phyloP scores from a whole-genome alignment of 1,140 invertebrate genomes.

The Samia ricini region DNA sequence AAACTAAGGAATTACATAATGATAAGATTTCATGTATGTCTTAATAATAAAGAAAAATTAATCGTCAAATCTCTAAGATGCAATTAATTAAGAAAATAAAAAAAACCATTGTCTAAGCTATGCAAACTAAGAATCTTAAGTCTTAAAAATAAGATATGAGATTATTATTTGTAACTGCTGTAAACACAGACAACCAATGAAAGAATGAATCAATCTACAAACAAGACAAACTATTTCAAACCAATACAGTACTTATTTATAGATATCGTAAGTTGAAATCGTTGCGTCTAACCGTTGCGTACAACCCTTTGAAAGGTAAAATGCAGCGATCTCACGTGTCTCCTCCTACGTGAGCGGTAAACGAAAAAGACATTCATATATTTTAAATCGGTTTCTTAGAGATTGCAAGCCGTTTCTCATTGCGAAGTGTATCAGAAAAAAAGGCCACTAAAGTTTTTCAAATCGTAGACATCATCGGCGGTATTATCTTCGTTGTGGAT shows the following conservation, averaged over 20 bases:
- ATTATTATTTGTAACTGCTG: background rate
- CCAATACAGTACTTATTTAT: background rate
- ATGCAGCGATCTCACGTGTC: background rate
- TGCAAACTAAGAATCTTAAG: too few relatives aligned
- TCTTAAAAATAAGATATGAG: too few relatives aligned
- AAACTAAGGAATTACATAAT: too few relatives aligned
- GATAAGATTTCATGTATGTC: too few relatives aligned
- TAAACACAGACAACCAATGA: background rate
- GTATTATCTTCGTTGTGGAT: too few relatives aligned
- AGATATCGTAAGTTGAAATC: background rate
- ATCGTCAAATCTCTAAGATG: too few relatives aligned
- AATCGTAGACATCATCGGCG: background rate
- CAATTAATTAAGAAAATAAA: too few relatives aligned
- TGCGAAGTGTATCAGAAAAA: constrained; percentile 7
- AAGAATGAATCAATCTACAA: background rate
- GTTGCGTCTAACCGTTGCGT: background rate
- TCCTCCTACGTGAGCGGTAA: constrained; percentile 22
- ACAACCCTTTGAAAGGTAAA: constrained; percentile 12
- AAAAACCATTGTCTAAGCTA: too few relatives aligned
- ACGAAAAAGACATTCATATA: constrained; percentile 26
- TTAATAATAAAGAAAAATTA: too few relatives aligned
- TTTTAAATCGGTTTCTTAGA: constrained; percentile 23
- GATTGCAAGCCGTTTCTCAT: constrained; percentile 15
- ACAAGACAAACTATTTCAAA: background rate
- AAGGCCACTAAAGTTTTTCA: constrained; percentile 21